Evolutionary conservation across 2,888 invertebrate genomes (phyloP), one percentile per base, ranked within the genome.

Genomic region (Mayetiola destructor): DNA sequence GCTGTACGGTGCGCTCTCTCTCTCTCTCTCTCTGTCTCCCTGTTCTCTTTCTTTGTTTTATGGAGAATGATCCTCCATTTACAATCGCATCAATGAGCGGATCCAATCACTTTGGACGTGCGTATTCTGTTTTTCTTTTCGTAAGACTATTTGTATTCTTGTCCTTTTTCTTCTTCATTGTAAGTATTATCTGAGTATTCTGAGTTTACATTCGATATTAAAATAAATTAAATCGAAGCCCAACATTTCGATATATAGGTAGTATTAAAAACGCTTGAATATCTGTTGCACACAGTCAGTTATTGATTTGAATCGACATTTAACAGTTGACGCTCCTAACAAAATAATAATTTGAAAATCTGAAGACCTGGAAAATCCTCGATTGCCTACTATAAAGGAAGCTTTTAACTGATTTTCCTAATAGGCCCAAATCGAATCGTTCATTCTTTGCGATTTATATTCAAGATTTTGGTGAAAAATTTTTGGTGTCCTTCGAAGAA

Each of bases 241-340:
- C 27, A 23, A 48, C 12, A 48, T 23, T 23, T 42, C 23, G 23
- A 27, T 4, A 27, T 48, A n/a, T 27, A 8, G 2, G 48, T 48
- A n/a, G 27, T n/a, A 48, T 48, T 48, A 23, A 48, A 48, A 27
- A 48, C 27, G 48, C 27, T 48, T 48, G 48, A 27, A 48, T 48
- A 48, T 48, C 27, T 23, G 23, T 27, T 27, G 27, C 23, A 27
- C 27, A 27, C 23, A 48, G 48, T 48, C 48, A 48, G 48, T 48
- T 16, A 48, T 48, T 27, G 48, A 48, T 48, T 48, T 48, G 48
- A 27, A 48, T 48, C 27, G 48, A 23, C 23, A 27, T 27, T 27
- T 48, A 48, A 27, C 48, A 27, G 48, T 48, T 48, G 48, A 27
- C 48, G 27, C 16, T 48, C 27, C 27, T 10, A 14, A 12, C 14